Base-by-base conservation (phyloP, 2,797 vertebrate species). In the Scleropages formosus region DNA sequence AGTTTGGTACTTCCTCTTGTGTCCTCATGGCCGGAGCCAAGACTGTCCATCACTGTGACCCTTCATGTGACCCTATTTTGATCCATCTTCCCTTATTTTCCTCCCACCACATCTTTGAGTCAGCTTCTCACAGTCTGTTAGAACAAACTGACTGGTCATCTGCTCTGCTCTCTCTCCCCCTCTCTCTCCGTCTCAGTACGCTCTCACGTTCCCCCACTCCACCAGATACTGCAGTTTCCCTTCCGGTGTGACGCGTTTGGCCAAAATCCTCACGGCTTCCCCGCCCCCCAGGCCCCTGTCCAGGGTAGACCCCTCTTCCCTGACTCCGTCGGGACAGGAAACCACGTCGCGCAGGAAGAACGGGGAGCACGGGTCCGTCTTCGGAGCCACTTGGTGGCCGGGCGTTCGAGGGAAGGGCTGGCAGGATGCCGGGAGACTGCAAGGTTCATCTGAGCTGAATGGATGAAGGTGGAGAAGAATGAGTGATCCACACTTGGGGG, bases 181-280 rank as follows among this genome's bases (percentile, higher is more conserved):
- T 46, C 56, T 26, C 49, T 61, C 60, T 31, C 63, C 66, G 47
- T 22, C 74, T 94, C 88, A 96, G 89, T 94, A 95, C 87, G 97
- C 90, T 76, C 88, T 90, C 66, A 95, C 92, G 39, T 95, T 95
- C 27, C 92, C 94, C 94, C 95, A 96, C 85, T 97, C 95, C 83
- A 97, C 95, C 4, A 97, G 90, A 86, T 96, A 97, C 89, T 97
- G 95, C 84, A 95, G 93, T 80, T 95, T 94, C 84, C 95, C 95
- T 8, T 95, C 94, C 0, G 92, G 88, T 0, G 94, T 94, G 31
- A 96, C 87, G 0, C 95, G 92, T 12, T 94, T 91, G 64, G 95
- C 95, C 85, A 97, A 85, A 82, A 96, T 94, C 82, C 94, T 91
- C 60, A 94, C 94, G 0, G 93, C 92, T 78, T 95, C 95, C 6